Percentiles rank a stretch among this genome's conserved stretches.
These are phyloP conservation scores for Drepana falcataria DNA, from an alignment of 2,888 invertebrate genomes.

Conservation along the genomic window DNA sequence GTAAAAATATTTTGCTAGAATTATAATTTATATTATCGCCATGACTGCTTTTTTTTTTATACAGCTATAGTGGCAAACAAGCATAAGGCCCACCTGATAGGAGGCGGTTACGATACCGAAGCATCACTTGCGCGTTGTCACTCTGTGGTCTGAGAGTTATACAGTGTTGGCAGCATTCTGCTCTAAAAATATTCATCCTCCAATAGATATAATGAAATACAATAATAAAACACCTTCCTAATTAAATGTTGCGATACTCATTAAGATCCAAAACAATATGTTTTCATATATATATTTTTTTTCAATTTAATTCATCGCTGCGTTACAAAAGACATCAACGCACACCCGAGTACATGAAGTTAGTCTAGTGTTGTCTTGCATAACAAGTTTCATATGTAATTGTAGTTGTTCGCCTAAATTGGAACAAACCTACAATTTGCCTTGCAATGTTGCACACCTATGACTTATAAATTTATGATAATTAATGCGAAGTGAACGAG, in stretches of 20 bases:
- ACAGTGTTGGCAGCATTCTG: too few species aligned
- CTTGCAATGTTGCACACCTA: too few species aligned
- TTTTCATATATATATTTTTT: neutral
- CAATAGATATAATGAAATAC: too few species aligned
- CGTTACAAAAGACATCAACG: conserved; percentile 37
- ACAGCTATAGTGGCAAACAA: too few species aligned
- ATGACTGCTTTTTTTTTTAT: too few species aligned
- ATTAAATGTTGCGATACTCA: neutral
- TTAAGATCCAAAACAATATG: neutral
- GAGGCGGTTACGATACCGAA: too few species aligned
- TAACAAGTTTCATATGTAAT: conserved; percentile 3
- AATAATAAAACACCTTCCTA: neutral
- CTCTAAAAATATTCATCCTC: too few species aligned
- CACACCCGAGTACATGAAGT: neutral
- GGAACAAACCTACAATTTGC: neutral
- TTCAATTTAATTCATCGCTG: conserved; percentile 1
- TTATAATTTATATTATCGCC: too few species aligned
- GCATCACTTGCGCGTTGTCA: too few species aligned
- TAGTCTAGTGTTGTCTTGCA: conserved; percentile 1
- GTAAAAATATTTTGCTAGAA: too few species aligned
- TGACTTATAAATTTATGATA: neutral
- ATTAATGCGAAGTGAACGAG: neutral
- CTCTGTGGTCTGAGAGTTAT: too few species aligned
- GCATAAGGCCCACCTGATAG: too few species aligned
- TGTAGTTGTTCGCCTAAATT: conserved; percentile 1